Conservation (phyloP, 2,888 invertebrate species). For the Epinotia bilunana region DNA sequence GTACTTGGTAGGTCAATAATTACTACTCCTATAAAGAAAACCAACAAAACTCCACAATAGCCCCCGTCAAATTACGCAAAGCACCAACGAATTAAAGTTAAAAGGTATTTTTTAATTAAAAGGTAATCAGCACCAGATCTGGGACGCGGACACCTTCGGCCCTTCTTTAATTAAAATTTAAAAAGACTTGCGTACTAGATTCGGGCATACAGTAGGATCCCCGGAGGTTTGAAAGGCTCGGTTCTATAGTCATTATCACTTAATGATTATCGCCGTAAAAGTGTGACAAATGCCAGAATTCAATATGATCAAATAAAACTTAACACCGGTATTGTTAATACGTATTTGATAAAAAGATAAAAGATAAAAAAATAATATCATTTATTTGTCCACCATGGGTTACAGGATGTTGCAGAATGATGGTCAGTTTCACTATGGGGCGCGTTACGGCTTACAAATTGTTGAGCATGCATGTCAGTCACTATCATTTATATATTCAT, state of each 20-base stretch:
- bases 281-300: neutral
- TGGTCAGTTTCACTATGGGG: no score
- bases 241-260: neutral
- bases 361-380: no score
- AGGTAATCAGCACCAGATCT: slow-evolving; percentile 24
- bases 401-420: no score
- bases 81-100: slow-evolving; percentile 20
- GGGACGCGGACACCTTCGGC: slow-evolving; percentile 20
- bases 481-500: no score
- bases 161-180: slow-evolving; percentile 36
- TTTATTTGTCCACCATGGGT: no score
- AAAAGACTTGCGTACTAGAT: neutral
- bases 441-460: no score
- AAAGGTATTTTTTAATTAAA: slow-evolving; percentile 40
- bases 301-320: no score
- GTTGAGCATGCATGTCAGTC: no score
- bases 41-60: neutral
- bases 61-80: slow-evolving; percentile 22
- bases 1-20: no score
- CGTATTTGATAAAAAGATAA: no score
- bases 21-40: neutral
- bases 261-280: neutral
- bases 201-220: slow-evolving; percentile 7
- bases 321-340: no score
- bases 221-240: no score